Conservation (phyloP, 2,113 vertebrate species). For the Silurus glanis region DNA sequence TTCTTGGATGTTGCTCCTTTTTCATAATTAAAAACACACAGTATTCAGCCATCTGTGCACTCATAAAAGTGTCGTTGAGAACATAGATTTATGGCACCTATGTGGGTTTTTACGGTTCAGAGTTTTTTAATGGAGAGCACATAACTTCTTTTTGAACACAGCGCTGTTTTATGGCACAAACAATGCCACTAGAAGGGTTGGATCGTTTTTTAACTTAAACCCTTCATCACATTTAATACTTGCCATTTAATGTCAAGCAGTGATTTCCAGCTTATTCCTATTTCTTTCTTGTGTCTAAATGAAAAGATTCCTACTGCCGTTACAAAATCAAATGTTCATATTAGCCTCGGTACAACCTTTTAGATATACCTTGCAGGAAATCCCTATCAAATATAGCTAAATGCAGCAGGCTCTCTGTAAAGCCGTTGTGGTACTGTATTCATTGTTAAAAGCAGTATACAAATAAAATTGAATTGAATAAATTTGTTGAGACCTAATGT, state of each 20-base stretch:
- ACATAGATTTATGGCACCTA: constrained; percentile 56
- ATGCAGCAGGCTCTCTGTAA: neutral
- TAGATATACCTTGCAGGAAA: neutral
- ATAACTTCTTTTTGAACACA: constrained; percentile 46
- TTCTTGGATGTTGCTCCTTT: constrained; percentile 53
- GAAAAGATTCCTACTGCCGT: neutral
- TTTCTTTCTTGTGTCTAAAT: neutral
- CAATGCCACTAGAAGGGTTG: neutral
- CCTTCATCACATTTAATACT: neutral
- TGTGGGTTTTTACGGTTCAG: constrained; percentile 47
- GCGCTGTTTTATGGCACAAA: constrained; percentile 26
- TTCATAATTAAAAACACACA: constrained; percentile 58
- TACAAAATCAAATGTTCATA: neutral
- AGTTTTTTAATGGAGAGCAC: constrained; percentile 45
- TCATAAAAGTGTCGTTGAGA: constrained; percentile 57
- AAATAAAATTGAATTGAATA: too few species aligned
- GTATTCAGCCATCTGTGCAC: constrained; percentile 67
- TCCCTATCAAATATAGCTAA: neutral
- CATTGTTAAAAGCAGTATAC: too few species aligned
- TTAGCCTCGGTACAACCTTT: neutral
- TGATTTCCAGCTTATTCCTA: neutral
- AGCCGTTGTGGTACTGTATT: too few species aligned
- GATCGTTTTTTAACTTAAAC: neutral
- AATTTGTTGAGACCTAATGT: neutral
- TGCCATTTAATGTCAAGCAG: neutral